Conservation (phyloP, 2,113 vertebrate species). For the Melanerpes formicivorus region DNA sequence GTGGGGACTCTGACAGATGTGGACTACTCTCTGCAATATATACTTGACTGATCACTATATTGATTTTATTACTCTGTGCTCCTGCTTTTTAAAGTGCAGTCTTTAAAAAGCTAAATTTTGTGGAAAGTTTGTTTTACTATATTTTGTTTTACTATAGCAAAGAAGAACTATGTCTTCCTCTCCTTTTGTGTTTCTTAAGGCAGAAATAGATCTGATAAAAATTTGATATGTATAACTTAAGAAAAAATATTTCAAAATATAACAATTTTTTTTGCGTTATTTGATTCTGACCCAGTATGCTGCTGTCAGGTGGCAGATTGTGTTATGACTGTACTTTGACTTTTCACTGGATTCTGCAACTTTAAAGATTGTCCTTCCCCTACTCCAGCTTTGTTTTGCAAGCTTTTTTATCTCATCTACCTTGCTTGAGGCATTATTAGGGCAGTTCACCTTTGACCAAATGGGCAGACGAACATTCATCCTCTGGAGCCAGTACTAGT, state of each 20-base stretch:
- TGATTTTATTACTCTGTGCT: neutral
- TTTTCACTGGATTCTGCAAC: slow-evolving; percentile 26
- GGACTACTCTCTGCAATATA: neutral
- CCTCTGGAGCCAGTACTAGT: slow-evolving; percentile 59
- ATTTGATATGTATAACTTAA: neutral
- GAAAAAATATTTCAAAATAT: neutral
- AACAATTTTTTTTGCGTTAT: neutral
- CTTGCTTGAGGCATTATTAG: slow-evolving; percentile 72
- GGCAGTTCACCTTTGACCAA: slow-evolving; percentile 72
- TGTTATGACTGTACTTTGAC: neutral
- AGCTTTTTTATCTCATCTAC: slow-evolving; percentile 62
- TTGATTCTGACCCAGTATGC: neutral
- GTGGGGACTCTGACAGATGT: neutral
- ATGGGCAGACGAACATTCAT: slow-evolving; percentile 57
- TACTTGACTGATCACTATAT: neutral
- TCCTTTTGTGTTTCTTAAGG: neutral
- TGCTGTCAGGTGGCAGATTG: neutral
- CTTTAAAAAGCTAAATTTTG: neutral
- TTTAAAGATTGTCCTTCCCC: slow-evolving; percentile 32
- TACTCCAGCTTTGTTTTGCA: neutral
- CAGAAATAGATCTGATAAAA: neutral
- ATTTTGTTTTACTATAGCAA: neutral
- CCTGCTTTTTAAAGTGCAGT: neutral
- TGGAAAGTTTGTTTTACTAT: neutral
- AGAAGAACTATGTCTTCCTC: neutral